Percentiles rank a stretch among this genome's conserved stretches.
Evolutionary conservation across 2,113 vertebrate species (phyloP).

Genomic region (Procapra przewalskii): DNA sequence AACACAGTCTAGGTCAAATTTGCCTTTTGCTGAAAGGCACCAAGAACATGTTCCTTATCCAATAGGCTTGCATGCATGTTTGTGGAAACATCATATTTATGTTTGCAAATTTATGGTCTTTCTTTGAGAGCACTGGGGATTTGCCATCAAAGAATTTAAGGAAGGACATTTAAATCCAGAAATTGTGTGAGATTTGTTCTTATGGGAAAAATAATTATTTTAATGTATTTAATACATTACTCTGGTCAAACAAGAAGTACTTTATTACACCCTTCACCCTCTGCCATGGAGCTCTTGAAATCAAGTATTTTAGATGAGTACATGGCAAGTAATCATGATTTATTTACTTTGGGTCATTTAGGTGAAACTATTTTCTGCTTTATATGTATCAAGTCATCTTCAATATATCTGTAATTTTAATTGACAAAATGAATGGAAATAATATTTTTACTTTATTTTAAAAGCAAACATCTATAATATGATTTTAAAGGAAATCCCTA

Average conservation of each 20-base stretch:
- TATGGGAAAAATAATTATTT: conserved; percentile 3
- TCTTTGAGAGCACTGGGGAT: background rate
- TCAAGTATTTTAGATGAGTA: background rate
- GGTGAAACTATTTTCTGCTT: conserved; percentile 14
- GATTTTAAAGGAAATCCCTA: background rate
- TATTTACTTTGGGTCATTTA: conserved; percentile 8
- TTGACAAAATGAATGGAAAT: conserved; percentile 10
- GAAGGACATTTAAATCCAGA: background rate
- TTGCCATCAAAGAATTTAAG: background rate
- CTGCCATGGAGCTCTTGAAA: background rate
- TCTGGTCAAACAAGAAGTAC: background rate
- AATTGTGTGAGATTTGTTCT: background rate
- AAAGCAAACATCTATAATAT: background rate
- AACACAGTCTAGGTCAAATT: background rate
- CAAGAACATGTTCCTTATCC: background rate
- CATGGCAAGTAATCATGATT: background rate
- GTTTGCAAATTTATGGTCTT: background rate
- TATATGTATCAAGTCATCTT: background rate
- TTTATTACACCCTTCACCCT: background rate
- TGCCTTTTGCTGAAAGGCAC: background rate
- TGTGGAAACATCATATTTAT: background rate
- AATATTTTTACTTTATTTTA: background rate
- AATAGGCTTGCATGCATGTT: background rate
- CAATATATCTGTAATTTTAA: background rate
- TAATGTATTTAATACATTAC: background rate